phyloP scores from a whole-genome alignment of 2,113 vertebrate species.

The Chrysemys picta region DNA sequence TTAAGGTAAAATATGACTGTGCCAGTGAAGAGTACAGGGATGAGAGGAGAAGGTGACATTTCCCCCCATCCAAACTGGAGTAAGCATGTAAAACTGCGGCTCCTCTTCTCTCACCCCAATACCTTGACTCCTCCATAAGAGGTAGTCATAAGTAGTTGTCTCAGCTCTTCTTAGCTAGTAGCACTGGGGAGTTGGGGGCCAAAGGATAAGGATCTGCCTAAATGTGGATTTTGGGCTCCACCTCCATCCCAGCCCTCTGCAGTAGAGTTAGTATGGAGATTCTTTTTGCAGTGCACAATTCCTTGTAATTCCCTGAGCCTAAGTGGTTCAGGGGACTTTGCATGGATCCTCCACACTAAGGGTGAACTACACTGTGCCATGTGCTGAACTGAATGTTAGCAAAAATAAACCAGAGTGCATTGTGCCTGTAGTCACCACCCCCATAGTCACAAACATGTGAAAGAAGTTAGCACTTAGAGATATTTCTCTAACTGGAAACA shows the following conservation, averaged over 20 bases:
- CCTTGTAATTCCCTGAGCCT: neutral
- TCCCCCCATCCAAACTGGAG: too few species aligned
- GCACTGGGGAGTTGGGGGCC: neutral
- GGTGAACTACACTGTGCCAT: neutral
- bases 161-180: neutral
- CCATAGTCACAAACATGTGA: neutral
- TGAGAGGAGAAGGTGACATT: too few species aligned
- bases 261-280: neutral
- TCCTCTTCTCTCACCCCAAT: too few species aligned
- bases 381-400: neutral
- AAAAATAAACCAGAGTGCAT: neutral
- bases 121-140: too few species aligned
- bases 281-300: neutral
- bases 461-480: neutral
- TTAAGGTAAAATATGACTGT: too few species aligned
- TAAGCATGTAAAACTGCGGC: too few species aligned
- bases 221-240: neutral
- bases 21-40: too few species aligned
- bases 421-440: too few species aligned
- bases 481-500: neutral
- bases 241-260: neutral
- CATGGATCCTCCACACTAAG: neutral
- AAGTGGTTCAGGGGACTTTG: neutral
- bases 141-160: neutral
- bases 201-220: neutral